Conservation (phyloP, 2,113 vertebrate species). For the Henicopernis longicauda region DNA sequence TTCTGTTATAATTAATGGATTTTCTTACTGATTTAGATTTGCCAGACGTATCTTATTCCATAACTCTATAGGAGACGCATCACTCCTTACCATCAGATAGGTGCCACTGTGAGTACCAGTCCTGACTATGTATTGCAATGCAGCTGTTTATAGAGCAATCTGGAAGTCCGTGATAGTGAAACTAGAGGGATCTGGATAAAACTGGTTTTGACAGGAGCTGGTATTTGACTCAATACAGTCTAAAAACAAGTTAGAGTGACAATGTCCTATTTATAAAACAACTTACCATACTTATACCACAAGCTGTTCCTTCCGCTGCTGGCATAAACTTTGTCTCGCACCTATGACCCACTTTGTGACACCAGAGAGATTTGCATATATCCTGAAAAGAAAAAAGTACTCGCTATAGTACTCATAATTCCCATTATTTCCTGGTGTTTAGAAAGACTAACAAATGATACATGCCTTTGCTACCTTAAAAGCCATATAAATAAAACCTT, state of each 20-base stretch:
- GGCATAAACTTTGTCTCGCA: slow-evolving; percentile 99
- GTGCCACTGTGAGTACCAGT: background rate
- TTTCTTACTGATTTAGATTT: background rate
- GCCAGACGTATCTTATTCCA: background rate
- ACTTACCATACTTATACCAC: slow-evolving; percentile 93
- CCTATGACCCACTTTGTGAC: slow-evolving; percentile 89
- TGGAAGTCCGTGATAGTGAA: background rate
- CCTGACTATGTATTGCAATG: background rate
- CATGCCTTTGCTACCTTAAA: background rate
- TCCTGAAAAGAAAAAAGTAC: slow-evolving; percentile 78
- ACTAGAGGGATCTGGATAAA: background rate
- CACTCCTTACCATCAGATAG: background rate
- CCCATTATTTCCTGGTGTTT: background rate
- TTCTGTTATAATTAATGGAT: background rate
- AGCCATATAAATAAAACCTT: background rate
- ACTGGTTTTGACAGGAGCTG: background rate
- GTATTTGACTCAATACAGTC: background rate
- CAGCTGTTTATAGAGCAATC: background rate
- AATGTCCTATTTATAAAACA: background rate
- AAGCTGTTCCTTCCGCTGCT: slow-evolving; percentile 92
- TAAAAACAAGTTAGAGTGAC: background rate
- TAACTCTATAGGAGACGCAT: fast-evolving
- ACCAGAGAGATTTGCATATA: slow-evolving; percentile 98
- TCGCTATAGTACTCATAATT: background rate
- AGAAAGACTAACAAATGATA: background rate